Base-by-base conservation (phyloP, 2,888 invertebrate species). In the Drosophila demipolita region DNA sequence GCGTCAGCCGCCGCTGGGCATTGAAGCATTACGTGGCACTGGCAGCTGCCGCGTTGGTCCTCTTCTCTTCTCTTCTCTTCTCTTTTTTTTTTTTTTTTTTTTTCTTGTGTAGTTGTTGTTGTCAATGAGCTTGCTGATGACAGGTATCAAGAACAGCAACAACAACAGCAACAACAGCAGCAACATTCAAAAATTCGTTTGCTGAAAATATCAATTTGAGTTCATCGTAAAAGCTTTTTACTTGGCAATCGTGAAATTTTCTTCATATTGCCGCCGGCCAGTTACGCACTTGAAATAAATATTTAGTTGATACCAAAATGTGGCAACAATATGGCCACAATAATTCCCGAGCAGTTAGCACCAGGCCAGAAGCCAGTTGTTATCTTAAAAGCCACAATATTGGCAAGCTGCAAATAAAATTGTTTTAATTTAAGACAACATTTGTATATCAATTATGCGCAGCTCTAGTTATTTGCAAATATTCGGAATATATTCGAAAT, bases 141-240 rank as follows among this genome's bases (percentile, higher is more conserved):
- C 40, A 65, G 63, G 45, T 23, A 23, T 33, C 26, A 38, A 54
- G n/a, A n/a, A 35, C 61, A 62, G 20, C 73, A 73, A 35, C 63
- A 64, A 62, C 63, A 70, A 57, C 57, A 68, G 35, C 20, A 50
- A 17, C 17, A 17, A 8, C 65, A 60, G 40, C 49, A 60, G 57
- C 66, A 59, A 70, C 67, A 67, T 57, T 64, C 64, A 66, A 73
- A 83, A 83, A 78, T 83, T 87, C 69, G 72, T 63, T 81, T 82
- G 69, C 49, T 57, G 60, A 76, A 87, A 83, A 83, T 84, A 83
- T 87, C 84, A 83, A 87, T 87, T 83, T 63, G 72, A 70, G 84
- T 78, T 76, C 70, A 74, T 68, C 83, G 83, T 87, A 84, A 83
- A 78, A 83, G 73, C 78, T 66, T 84, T 83, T 69, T 74, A 75